Evolutionary conservation across 2,797 vertebrate species (phyloP).

Genomic region (Cyclura pinguis): DNA sequence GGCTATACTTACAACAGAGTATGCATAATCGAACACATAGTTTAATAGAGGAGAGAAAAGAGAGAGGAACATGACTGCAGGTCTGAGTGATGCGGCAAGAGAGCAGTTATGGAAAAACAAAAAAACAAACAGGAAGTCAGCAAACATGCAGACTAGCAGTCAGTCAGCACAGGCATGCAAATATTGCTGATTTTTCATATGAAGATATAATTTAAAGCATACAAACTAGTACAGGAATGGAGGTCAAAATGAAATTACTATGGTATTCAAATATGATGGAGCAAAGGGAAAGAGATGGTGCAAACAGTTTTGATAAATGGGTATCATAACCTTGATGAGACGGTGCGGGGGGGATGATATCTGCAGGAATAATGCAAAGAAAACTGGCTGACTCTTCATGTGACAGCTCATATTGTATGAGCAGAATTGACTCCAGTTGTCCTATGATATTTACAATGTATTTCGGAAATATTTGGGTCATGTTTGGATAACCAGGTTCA

Average conservation of each 20-base stretch:
- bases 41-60: no score
- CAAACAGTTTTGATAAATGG: neutral
- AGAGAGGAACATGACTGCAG: no score
- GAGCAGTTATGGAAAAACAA: no score
- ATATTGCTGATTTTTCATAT: no score
- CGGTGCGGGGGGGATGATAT: neutral
- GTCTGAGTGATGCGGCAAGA: no score
- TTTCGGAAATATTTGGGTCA: neutral
- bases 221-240: neutral
- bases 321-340: neutral
- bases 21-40: no score
- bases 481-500: neutral
- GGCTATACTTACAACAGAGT: no score
- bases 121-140: no score
- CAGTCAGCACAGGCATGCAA: no score
- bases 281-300: neutral
- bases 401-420: neutral
- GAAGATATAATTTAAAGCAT: neutral
- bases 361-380: no score
- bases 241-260: neutral
- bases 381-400: neutral
- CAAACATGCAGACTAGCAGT: no score
- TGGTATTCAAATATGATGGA: neutral
- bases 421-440: neutral
- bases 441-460: constrained; percentile 1